phyloP scores from a whole-genome alignment of 2,113 vertebrate genomes.

The Numenius arquata region DNA sequence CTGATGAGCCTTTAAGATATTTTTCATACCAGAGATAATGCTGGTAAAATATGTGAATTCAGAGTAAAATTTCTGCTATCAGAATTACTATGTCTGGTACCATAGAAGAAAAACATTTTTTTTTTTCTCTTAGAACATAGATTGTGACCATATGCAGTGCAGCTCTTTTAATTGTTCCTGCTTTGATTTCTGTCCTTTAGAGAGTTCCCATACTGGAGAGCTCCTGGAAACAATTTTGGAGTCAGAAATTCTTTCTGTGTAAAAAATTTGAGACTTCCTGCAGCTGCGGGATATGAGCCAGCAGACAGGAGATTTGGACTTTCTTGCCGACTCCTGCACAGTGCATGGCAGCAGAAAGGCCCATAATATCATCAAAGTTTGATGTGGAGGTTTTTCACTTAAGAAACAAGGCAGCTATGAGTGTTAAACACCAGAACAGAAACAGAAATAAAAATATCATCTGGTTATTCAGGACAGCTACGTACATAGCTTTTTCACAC shows the following conservation, averaged over 20 bases:
- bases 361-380: not conserved
- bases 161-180: not conserved
- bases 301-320: not conserved
- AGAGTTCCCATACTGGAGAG: conserved; percentile 49
- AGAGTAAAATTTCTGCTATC: not conserved
- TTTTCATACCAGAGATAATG: not conserved
- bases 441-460: not conserved
- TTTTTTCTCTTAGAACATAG: not conserved
- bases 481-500: not conserved
- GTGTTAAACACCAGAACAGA: not conserved
- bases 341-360: conserved; percentile 32
- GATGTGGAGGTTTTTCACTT: not conserved
- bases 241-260: conserved; percentile 48
- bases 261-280: conserved; percentile 64
- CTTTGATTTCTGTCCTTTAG: conserved; percentile 43
- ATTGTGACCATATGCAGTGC: not conserved
- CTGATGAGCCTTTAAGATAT: not conserved
- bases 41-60: not conserved
- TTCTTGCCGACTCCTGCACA: not conserved
- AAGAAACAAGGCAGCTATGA: not conserved
- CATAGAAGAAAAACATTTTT: not conserved
- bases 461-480: not conserved
- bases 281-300: conserved; percentile 21
- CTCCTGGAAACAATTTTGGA: conserved; percentile 70
- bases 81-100: not conserved